These are phyloP conservation scores for Drosophila ananassae DNA, from an alignment of 1,140 invertebrate species.

Conservation along the genomic window DNA sequence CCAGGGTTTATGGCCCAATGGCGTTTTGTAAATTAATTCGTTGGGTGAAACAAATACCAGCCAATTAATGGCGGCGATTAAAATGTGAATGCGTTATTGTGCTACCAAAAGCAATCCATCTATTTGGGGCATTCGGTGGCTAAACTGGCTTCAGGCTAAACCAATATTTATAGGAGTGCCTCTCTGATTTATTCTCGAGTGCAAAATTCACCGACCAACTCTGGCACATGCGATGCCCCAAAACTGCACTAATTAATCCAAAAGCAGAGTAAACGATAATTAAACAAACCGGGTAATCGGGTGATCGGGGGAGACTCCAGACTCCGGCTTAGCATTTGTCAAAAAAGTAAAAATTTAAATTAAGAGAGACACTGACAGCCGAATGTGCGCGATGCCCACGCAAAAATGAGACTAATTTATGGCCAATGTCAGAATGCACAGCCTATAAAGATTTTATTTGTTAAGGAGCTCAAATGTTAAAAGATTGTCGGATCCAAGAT, in stretches of 20 bases:
- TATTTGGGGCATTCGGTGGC: conserved; percentile 48
- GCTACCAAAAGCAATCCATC: conserved; percentile 69
- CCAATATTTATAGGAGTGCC: conserved; percentile 61
- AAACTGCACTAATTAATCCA: conserved; percentile 47
- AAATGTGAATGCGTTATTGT: conserved; percentile 55
- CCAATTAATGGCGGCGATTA: conserved; percentile 62
- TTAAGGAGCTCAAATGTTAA: conserved; percentile 36
- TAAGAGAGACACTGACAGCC: not conserved
- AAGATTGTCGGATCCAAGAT: conserved; percentile 11
- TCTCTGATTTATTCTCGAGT: conserved; percentile 32
- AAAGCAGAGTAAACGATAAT: conserved; percentile 60
- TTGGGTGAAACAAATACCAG: conserved; percentile 56
- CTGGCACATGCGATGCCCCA: not conserved
- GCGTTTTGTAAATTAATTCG: conserved; percentile 62
- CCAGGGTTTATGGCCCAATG: conserved; percentile 7
- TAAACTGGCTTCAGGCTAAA: conserved; percentile 44
- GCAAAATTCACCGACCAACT: conserved; percentile 1
- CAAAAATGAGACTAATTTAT: conserved; percentile 63
- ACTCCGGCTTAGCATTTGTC: not conserved
- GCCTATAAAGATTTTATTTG: conserved; percentile 72
- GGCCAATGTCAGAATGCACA: conserved; percentile 26
- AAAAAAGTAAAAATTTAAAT: conserved; percentile 14
- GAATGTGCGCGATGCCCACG: conserved; percentile 52
- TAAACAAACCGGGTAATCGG: conserved; percentile 47
- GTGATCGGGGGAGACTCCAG: conserved; percentile 10